Evolutionary conservation across 1,140 invertebrate genomes (phyloP), one percentile per base, ranked within the genome.

Genomic region (Achroia grisella): DNA sequence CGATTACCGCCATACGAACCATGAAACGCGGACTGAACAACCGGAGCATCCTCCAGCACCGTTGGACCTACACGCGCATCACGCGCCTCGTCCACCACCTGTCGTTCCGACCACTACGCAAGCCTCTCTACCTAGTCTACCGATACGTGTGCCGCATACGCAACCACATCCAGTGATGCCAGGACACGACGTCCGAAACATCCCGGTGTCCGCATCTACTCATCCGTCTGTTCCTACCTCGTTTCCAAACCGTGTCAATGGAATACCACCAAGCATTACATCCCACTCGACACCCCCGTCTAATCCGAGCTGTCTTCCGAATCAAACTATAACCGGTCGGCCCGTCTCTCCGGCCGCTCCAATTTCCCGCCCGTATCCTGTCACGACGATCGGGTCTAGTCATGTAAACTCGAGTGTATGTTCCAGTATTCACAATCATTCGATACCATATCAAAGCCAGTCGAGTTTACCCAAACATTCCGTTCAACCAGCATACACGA

Each of bases 191-290:
- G 73, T 71, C 10, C 70, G 76, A 41, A 70, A 68, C 51, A 49
- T 48, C 10, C 49, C 65, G 15, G 57, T 69, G 36, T 49, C 84
- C 73, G 57, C 86, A 51, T 78, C 63, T 48, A 41, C 63, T 31
- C 82, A 87, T 73, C 66, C 88, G 73, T 84, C 88, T 80, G 53
- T 87, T 87, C 68, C 88, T 88, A 71, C 88, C 87, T 61, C 89
- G 77, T 80, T 80, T 82, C 62, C 88, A 65, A 62, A 77, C 86
- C 40, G 84, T 79, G 45, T 87, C 82, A 48, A 86, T 79, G 54
- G 87, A 75, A 63, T 71, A 12, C 87, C 89, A n/a, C 88, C 83
- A 29, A 87, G 86, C 52, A 79, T 86, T 27, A 72, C 87, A 31
- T 78, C 87, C 4, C 87, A 84, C 27, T 80, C 64, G 42, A 67